Evolutionary conservation across 2,888 invertebrate genomes (phyloP).

Genomic region (Drosophila mayaguana): DNA sequence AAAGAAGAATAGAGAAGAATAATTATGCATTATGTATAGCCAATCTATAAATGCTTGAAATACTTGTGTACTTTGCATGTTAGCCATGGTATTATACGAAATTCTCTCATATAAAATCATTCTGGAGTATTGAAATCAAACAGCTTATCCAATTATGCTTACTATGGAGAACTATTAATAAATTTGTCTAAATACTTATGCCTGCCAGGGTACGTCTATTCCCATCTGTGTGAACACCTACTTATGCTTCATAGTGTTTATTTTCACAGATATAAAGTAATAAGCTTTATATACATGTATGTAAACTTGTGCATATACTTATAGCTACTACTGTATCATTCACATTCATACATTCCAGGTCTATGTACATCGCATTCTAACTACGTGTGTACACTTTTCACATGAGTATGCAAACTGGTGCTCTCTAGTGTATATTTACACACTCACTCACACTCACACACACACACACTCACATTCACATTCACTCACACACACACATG

Average conservation of each 20-base stretch:
- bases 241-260: not conserved
- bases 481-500: not conserved
- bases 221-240: not conserved
- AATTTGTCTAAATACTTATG: too few relatives aligned
- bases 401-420: not conserved
- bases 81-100: too few relatives aligned
- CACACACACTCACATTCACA: not conserved
- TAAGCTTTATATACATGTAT: not conserved
- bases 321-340: not conserved
- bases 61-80: too few relatives aligned
- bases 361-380: not conserved
- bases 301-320: not conserved
- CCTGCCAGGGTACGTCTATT: too few relatives aligned
- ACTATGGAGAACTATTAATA: too few relatives aligned
- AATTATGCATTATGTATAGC: too few relatives aligned
- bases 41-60: too few relatives aligned
- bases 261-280: not conserved
- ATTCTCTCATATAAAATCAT: too few relatives aligned
- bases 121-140: too few relatives aligned
- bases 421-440: slow-evolving; percentile 1
- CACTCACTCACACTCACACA: not conserved
- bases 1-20: too few relatives aligned
- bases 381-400: not conserved
- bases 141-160: too few relatives aligned
- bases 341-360: not conserved